phyloP scores from a whole-genome alignment of 2,113 vertebrate species.

The Platycercus adscitus region DNA sequence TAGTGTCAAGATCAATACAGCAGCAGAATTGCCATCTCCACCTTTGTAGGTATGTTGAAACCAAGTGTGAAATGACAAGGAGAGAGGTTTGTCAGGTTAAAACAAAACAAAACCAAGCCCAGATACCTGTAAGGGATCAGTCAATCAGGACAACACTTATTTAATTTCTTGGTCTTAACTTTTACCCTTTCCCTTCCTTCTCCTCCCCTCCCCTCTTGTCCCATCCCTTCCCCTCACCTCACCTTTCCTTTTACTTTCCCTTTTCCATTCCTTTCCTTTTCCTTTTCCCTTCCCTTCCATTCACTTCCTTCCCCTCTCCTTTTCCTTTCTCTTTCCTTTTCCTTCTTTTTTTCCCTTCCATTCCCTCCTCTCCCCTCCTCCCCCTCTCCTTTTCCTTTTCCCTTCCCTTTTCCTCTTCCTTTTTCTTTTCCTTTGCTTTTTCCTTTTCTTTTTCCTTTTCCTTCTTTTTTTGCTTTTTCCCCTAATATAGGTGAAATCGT shows the following conservation, averaged over 20 bases:
- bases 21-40: not conserved
- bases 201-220: too few species aligned
- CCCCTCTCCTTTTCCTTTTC: not conserved
- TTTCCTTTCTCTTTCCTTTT: too few species aligned
- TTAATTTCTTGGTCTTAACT: not conserved
- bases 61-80: not conserved
- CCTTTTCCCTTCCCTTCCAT: fast-evolving
- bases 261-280: too few species aligned
- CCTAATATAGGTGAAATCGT: not conserved
- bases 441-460: too few species aligned
- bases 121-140: not conserved
- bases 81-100: not conserved
- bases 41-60: not conserved
- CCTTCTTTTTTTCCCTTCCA: not conserved
- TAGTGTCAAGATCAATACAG: not conserved
- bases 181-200: not conserved
- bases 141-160: not conserved
- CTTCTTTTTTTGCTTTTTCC: not conserved
- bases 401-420: too few species aligned
- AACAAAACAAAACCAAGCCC: not conserved
- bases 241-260: too few species aligned
- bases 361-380: not conserved
- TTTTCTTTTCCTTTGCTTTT: too few species aligned
- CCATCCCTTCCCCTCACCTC: too few species aligned
- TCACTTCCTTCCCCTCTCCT: too few species aligned